Evolutionary conservation across 2,888 invertebrate species (phyloP), one percentile per base, ranked within the genome.

Genomic region (Drosophila aldrichi): DNA sequence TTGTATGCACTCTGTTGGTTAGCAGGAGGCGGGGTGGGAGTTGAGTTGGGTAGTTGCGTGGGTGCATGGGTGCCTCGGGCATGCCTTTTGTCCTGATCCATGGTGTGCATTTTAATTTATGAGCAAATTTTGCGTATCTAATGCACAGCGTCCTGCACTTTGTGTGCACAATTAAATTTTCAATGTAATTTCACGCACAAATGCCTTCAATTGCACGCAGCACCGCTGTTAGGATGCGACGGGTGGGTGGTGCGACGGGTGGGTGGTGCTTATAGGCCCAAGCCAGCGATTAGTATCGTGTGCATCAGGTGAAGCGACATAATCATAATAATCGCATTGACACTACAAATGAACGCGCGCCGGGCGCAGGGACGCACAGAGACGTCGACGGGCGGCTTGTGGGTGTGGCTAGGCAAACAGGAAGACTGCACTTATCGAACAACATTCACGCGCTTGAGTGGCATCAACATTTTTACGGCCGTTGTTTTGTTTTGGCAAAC

Each of bases 161-260:
- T 76, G 70, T 81, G 83, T 81, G 84, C 87, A 73, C 84, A 78
- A 84, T 84, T 87, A 84, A 87, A 84, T 87, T 84, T 87, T 74
- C 82, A 87, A 84, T 87, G 84, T 87, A 84, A 84, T 84, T 84
- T 84, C 85, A 84, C 80, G 84, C 87, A 58, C 84, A 84, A 84
- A 82, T 84, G 82, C 80, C 85, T 82, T 66, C 75, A 83, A 86
- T 74, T 77, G 83, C 77, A 72, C 46, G 62, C 63, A 32, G 59
- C 63, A 29, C 34, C 14, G 29, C 22, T n/a, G 41, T 6, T 6
- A 3, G 32, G 36, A n/a, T 5, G 36, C 16, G n/a, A n/a, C n/a
- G n/a, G n/a, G n/a, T n/a, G n/a, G n/a, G 10, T 2, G 44, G 18
- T 10, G 29, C 7, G 29, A 7, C n/a, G n/a, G 29, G 8, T 29